Percentiles rank a stretch among this genome's conserved stretches.
These are phyloP conservation scores for Ptilorrhoa leucosticta DNA, from an alignment of 2,113 vertebrate genomes.

Conservation along the genomic window DNA sequence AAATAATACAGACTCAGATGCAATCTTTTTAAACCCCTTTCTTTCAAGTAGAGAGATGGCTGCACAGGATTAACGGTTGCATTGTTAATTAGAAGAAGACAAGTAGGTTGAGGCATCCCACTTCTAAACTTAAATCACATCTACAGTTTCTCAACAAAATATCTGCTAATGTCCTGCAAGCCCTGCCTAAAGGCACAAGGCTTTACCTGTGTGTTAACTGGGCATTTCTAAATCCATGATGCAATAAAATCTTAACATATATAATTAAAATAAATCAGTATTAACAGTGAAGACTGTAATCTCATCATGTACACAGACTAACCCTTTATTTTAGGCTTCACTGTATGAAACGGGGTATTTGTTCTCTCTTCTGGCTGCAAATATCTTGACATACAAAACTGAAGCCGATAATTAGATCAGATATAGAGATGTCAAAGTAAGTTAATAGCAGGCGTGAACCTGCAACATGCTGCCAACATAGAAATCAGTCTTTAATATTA, in stretches of 20 bases:
- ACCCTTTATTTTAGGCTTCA: not conserved
- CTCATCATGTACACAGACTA: not conserved
- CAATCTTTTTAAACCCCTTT: not conserved
- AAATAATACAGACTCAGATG: not conserved
- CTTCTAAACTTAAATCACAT: not conserved
- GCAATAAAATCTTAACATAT: constrained; percentile 6
- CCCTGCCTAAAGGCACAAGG: not conserved
- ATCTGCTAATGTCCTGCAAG: constrained; percentile 12
- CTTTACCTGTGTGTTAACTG: not conserved
- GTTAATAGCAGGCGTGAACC: not conserved
- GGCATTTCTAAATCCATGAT: constrained; percentile 39
- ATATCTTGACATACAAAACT: not conserved
- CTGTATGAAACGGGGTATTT: not conserved
- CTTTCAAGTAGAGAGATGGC: not conserved
- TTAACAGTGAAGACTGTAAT: not conserved
- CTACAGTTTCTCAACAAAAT: constrained; percentile 31
- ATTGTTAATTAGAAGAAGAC: not conserved
- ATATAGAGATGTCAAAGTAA: not conserved
- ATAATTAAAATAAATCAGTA: constrained; percentile 32
- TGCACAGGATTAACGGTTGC: constrained; percentile 25
- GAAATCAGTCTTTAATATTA: constrained; percentile 81
- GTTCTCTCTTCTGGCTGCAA: not conserved
- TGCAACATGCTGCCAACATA: not conserved
- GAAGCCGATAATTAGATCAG: not conserved
- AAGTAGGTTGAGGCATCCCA: not conserved